phyloP scores from a whole-genome alignment of 2,888 invertebrate genomes.

The Acrobasis suavella region DNA sequence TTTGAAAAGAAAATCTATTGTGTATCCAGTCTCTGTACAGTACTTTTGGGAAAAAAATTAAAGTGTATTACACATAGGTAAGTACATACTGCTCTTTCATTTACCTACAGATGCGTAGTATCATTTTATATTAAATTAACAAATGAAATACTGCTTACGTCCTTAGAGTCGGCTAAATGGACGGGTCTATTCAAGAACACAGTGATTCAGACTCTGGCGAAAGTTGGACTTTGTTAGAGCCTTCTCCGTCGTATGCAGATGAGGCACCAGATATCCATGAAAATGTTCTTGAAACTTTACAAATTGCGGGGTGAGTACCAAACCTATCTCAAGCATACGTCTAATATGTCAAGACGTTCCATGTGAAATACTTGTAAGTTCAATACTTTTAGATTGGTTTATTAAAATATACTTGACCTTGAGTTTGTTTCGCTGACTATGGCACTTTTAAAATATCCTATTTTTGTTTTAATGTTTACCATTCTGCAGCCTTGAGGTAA shows the following conservation, averaged over 20 bases:
- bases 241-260: conserved; percentile 49
- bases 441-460: conserved; percentile 5
- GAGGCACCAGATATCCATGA: conserved; percentile 52
- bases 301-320: conserved; percentile 3
- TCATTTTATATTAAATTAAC: background rate
- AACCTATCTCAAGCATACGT: no score
- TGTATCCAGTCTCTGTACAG: conserved; percentile 45
- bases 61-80: conserved; percentile 40
- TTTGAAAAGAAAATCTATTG: conserved; percentile 52
- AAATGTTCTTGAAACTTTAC: conserved; percentile 31
- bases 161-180: conserved; percentile 55
- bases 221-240: conserved; percentile 75
- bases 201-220: conserved; percentile 80
- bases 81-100: conserved; percentile 28
- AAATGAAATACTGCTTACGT: conserved; percentile 17
- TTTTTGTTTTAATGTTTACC: conserved; percentile 15
- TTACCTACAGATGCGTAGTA: conserved; percentile 15
- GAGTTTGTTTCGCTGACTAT: background rate
- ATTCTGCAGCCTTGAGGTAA: conserved; percentile 12
- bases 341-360: no score
- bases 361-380: no score
- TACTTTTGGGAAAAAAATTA: conserved; percentile 40
- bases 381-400: background rate
- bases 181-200: conserved; percentile 60
- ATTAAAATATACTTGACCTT: background rate